Percentiles rank a stretch among this genome's conserved stretches.
phyloP scores from a whole-genome alignment of 2,797 vertebrate species.

The Girardinus metallicus region DNA sequence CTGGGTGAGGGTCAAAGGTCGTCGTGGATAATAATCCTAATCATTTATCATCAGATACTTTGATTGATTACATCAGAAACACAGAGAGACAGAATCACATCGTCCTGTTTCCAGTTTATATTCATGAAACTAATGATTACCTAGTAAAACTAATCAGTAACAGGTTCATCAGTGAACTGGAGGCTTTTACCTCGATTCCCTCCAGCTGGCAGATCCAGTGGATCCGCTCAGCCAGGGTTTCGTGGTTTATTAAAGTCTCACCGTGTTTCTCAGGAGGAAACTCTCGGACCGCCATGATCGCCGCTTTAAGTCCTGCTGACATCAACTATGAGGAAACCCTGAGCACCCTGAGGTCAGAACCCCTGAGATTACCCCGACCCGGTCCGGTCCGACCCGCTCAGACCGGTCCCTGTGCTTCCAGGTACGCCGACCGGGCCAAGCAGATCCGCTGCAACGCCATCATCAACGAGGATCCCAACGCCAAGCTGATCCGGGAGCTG shows the following conservation, averaged over 20 bases:
- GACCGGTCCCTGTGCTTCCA: conserved; percentile 44
- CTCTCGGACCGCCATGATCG: conserved; percentile 93
- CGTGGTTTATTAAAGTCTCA: neutral
- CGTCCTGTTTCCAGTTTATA: neutral
- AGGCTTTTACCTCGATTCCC: neutral
- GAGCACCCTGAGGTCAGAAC: conserved; percentile 86
- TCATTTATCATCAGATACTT: no score
- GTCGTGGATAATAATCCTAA: neutral
- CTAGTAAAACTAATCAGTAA: no score
- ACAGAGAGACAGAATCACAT: neutral
- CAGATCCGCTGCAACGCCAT: conserved; percentile 92
- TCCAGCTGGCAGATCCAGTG: no score
- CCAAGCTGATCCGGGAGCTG: conserved; percentile 89
- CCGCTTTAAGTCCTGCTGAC: conserved; percentile 91
- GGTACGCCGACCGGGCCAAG: conserved; percentile 91
- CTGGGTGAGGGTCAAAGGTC: conserved; percentile 76
- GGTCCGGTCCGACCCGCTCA: neutral
- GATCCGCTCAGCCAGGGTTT: neutral
- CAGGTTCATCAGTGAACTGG: neutral
- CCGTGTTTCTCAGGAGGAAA: conserved; percentile 83
- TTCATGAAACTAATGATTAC: neutral
- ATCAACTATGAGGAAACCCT: conserved; percentile 93
- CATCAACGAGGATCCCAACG: conserved; percentile 92
- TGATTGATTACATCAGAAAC: neutral
- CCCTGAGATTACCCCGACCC: neutral